Evolutionary conservation across 2,113 vertebrate genomes (phyloP), one percentile per base, ranked within the genome.

Genomic region (Hassar affinis): DNA sequence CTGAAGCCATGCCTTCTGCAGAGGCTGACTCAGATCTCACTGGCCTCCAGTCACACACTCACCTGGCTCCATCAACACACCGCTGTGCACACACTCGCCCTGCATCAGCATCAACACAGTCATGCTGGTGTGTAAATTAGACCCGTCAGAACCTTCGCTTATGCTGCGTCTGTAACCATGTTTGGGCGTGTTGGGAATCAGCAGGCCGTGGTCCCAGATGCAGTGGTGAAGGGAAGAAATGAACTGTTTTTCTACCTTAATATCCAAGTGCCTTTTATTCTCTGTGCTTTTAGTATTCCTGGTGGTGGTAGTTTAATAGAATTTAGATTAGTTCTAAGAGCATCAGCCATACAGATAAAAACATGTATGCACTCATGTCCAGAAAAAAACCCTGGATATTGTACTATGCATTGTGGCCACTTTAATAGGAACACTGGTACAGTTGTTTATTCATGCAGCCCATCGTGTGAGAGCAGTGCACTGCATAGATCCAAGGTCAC

Each of bases 71-170:
- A 42, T 78, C 82, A 78, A 10, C 74, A 27, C 49, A 61, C 74
- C 61, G 33, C 82, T 78, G 49, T 83, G 72, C 74, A 45, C 61
- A 64, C 81, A 30, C 81, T 56, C 61, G 42, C 35, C 49, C 61
- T 78, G 75, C 74, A 10, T 83, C 82, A 83, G 82, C 82, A 78
- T 68, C 61, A 78, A 51, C 49, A 33, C 47, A 47, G 61, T 83
- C 82, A 83, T 18, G 82, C 82, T 83, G 82, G 74, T 77, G 74
- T 83, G 82, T 68, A 83, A 83, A 83, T 83, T 83, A 78, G 61
- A 68, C 33, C 82, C 69, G 79, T 47, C 49, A 69, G 79, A 54
- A 35, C 45, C 14, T 33, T 52, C 69, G 6, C 45, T 80, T 57
- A 42, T 25, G 20, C 71, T 49, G 33, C 35, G 56, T 77, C 56